These are phyloP conservation scores for Podarcis siculus DNA, from an alignment of 2,797 vertebrate species.

Conservation along the genomic window DNA sequence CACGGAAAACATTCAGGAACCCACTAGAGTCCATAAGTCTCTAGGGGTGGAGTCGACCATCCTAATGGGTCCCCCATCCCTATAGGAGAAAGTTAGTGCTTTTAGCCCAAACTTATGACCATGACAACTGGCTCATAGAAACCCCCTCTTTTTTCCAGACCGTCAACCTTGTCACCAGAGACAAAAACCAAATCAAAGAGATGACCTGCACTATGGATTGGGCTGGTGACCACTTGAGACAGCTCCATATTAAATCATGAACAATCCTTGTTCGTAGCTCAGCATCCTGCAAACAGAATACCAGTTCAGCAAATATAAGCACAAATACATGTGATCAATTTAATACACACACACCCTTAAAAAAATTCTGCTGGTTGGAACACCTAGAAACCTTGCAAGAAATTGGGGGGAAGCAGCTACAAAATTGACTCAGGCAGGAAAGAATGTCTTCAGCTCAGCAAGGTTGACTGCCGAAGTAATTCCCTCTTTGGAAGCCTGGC, in stretches of 20 bases:
- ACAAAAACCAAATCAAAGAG: no score
- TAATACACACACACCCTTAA: not conserved
- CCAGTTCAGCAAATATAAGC: not conserved
- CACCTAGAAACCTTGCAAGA: not conserved
- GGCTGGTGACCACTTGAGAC: no score
- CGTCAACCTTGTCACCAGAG: no score
- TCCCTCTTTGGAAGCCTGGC: conserved; percentile 19
- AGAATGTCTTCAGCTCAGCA: not conserved
- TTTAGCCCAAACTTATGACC: no score
- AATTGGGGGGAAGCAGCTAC: not conserved
- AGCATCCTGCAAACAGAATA: not conserved
- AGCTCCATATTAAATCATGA: not conserved
- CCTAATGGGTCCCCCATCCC: no score
- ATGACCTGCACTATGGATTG: no score
- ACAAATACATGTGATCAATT: not conserved
- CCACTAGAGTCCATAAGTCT: no score
- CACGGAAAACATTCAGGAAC: no score
- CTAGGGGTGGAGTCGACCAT: no score
- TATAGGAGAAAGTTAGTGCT: no score
- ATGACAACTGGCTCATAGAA: no score
- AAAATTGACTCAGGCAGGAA: conserved; percentile 7
- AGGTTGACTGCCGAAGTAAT: not conserved
- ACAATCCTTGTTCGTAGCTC: not conserved
- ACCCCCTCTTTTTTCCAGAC: no score
- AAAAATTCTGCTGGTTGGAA: not conserved